Evolutionary conservation across 2,888 invertebrate genomes (phyloP), one percentile per base, ranked within the genome.

Genomic region (Stenichneumon culpator): DNA sequence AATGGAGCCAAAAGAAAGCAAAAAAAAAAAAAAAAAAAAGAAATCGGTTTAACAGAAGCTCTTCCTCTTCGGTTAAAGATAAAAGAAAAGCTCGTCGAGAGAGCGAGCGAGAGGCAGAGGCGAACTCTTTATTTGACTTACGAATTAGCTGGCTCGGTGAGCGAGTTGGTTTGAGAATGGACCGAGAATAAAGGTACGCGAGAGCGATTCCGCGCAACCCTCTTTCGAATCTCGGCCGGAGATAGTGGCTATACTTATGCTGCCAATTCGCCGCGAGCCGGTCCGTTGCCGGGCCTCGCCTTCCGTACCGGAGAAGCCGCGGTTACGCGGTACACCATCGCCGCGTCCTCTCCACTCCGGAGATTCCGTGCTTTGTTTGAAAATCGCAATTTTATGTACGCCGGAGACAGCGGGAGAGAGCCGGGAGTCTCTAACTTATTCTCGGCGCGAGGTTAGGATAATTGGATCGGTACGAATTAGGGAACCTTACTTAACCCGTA

Each of bases 391-490:
- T 89, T 91, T 90, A 90, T 89, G 89, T 90, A 90, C 86, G 86
- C 87, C 79, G 44, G 81, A 60, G 80, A 73, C 73, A 73, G 16
- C 67, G 1, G 67, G 7, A 16, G 75, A 63, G 54, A 67, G 36
- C 77, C 84, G 73, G 63, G 74, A 73, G 86, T 86, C 89, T 88
- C 89, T 88, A 91, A 91, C 91, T 90, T 92, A 92, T 92, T 91
- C 90, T 79, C 87, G 83, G 87, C 89, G 87, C 69, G 70, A 78
- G 82, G 83, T 91, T 89, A 89, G 87, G 89, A 89, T 92, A 92
- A 92, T 92, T 92, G 91, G 91, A 92, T 92, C 91, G 89, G 87
- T 88, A 87, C 87, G 90, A 91, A 92, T 92, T 91, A 91, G 89
- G 87, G 87, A 88, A 87, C 88, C 89, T 91, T 88, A 88, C 82